These are phyloP conservation scores for Cinclus mexicanus DNA, from an alignment of 2,113 vertebrate species.

Conservation along the genomic window DNA sequence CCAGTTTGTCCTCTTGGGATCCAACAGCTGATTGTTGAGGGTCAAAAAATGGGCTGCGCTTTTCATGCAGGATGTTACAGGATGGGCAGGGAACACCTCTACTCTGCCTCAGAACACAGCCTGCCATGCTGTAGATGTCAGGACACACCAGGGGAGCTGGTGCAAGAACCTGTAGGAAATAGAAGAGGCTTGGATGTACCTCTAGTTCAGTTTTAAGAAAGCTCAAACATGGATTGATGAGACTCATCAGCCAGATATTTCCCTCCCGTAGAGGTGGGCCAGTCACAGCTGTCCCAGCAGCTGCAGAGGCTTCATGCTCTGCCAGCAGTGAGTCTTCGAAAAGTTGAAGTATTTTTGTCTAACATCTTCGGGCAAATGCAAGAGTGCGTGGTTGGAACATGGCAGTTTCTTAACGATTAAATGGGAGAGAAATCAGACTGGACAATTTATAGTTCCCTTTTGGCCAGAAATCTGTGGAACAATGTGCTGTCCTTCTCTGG, in stretches of 20 bases:
- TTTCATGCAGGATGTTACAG: background rate
- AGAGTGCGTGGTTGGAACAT: fast-evolving
- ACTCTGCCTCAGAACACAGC: background rate
- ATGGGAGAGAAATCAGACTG: background rate
- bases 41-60: background rate
- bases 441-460: background rate
- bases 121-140: background rate
- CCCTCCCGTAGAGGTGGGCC: background rate
- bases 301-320: background rate
- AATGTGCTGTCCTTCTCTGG: background rate
- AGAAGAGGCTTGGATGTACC: background rate
- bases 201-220: background rate
- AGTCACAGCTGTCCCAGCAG: background rate
- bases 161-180: background rate
- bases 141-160: fast-evolving
- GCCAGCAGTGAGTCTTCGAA: fast-evolving
- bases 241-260: background rate
- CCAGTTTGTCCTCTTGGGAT: background rate
- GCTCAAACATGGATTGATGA: background rate
- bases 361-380: background rate
- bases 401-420: background rate
- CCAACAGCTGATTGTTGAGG: fast-evolving
- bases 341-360: background rate
- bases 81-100: background rate
- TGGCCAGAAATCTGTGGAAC: background rate